Evolutionary conservation across 1,140 invertebrate genomes (phyloP).

Genomic region (Nilaparvata lugens): DNA sequence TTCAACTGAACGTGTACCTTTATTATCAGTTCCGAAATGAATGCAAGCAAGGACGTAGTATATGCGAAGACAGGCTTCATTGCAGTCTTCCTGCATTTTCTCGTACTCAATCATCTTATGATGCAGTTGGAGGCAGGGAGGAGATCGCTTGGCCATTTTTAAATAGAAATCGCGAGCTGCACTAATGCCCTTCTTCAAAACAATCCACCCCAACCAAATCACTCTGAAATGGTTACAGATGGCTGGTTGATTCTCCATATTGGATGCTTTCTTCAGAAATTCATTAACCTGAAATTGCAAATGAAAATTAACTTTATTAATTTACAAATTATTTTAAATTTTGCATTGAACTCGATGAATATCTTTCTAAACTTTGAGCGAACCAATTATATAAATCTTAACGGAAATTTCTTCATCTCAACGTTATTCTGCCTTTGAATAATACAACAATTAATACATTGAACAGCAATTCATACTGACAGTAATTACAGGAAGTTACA

Average conservation of each 20-base stretch:
- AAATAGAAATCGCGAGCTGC: neutral
- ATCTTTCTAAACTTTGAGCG: too few species aligned
- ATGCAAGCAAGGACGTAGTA: neutral
- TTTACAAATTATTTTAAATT: too few species aligned
- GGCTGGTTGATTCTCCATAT: neutral
- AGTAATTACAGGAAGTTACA: too few species aligned
- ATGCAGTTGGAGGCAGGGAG: neutral
- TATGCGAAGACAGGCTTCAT: neutral
- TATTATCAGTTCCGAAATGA: neutral
- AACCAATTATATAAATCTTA: too few species aligned
- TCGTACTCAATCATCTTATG: neutral
- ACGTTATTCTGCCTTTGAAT: too few species aligned
- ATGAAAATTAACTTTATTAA: too few species aligned
- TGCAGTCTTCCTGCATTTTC: neutral
- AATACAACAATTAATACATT: too few species aligned
- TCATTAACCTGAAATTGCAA: neutral
- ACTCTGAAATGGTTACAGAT: neutral
- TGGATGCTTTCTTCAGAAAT: neutral
- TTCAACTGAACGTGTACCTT: too few species aligned
- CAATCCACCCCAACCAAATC: neutral
- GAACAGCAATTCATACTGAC: too few species aligned
- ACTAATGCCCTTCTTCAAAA: neutral
- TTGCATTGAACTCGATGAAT: too few species aligned
- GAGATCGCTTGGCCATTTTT: neutral
- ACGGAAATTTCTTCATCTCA: too few species aligned